phyloP scores from a whole-genome alignment of 2,113 vertebrate genomes.

The Spea multiplicata region DNA sequence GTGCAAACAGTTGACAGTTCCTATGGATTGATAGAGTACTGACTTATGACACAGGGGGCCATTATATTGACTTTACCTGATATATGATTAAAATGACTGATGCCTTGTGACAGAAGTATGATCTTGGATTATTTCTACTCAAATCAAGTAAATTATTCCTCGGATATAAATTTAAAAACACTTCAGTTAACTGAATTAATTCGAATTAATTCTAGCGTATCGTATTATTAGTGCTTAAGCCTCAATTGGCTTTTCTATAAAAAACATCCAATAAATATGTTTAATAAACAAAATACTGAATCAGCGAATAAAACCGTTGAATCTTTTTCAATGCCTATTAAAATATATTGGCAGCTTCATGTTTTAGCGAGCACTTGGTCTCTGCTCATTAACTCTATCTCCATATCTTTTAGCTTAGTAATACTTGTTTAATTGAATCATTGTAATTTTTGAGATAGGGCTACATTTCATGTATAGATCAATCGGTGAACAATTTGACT shows the following conservation, averaged over 20 bases:
- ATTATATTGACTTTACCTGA: neutral
- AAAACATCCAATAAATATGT: neutral
- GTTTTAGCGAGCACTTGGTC: neutral
- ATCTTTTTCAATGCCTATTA: neutral
- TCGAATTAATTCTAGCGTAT: neutral
- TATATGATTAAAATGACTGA: neutral
- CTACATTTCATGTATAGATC: no score
- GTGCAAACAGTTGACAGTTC: no score
- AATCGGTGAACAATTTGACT: no score
- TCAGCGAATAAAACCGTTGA: neutral
- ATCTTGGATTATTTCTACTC: no score
- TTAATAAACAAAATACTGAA: neutral
- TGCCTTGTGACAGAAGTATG: neutral
- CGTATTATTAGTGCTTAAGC: neutral
- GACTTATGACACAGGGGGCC: neutral
- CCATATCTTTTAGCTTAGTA: no score
- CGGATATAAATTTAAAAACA: no score
- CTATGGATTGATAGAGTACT: constrained; percentile 15
- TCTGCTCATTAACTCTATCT: no score
- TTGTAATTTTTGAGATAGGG: no score
- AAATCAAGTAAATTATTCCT: no score
- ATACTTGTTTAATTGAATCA: no score
- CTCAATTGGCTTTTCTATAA: neutral
- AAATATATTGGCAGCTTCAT: neutral
- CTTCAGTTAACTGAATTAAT: neutral